Evolutionary conservation across 2,888 invertebrate genomes (phyloP), one percentile per base, ranked within the genome.

Genomic region (Meiosimyza platycephala): DNA sequence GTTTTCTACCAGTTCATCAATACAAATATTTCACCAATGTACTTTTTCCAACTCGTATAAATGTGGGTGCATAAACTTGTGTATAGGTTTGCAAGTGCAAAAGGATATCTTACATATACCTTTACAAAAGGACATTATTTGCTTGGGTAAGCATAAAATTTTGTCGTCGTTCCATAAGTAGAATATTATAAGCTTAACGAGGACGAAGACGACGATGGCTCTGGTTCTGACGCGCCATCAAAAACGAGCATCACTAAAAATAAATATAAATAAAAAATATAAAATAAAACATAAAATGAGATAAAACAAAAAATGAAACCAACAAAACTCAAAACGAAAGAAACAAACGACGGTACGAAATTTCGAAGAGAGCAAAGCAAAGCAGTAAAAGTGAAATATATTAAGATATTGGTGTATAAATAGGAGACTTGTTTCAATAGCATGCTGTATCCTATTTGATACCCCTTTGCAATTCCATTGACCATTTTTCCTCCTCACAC

Each of bases 131-230:
- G 54, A 57, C 66, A 74, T 74, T 74, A 71, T 67, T 60, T 71
- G 74, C 71, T 74, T 71, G 62, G 71, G 67, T 59, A 67, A 74
- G 74, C 74, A 74, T 74, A 74, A 71, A 71, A 74, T 74, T 67
- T 66, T 62, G 74, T 71, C 57, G 62, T 74, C 51, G 59, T 50
- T 16, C 62, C 72, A 50, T 72, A 65, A 72, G 57, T 59, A 13
- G 60, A 66, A 65, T 62, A 71, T 71, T 48, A 52, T 50, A 51
- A 64, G 64, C 63, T 22, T 48, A 64, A 40, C 64, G 48, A 55
- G 9, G 40, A 40, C 40, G 9, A 40, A 40, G 40, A 40, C 4
- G 40, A 9, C 40, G 40, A 40, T 40, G 40, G 9, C 40, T 40
- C 28, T 18, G 33, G 48, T 50, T 51, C 64, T 33, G 64, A 48